phyloP scores from a whole-genome alignment of 2,888 invertebrate species.

The Phlogophora meticulosa region DNA sequence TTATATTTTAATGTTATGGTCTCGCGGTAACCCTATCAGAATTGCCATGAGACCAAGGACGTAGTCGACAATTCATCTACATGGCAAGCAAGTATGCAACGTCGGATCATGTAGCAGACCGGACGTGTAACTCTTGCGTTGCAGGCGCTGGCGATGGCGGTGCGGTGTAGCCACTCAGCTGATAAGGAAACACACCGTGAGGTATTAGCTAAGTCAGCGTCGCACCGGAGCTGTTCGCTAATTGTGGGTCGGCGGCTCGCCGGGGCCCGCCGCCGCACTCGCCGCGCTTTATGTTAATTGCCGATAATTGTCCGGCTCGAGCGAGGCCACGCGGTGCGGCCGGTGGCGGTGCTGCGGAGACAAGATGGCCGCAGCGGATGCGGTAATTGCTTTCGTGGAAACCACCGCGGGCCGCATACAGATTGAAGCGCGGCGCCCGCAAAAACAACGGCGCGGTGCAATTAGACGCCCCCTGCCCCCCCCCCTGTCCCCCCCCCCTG shows the following conservation, averaged over 20 bases:
- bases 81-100: no score
- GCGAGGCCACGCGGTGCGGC: slow-evolving; percentile 35
- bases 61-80: no score
- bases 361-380: slow-evolving; percentile 89
- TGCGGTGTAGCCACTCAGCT: neutral
- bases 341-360: slow-evolving; percentile 53
- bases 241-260: no score
- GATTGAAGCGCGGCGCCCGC: slow-evolving; percentile 79
- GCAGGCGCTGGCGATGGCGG: slow-evolving; percentile 1
- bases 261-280: no score
- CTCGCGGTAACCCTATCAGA: neutral
- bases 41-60: slow-evolving; percentile 2
- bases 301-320: slow-evolving; percentile 78
- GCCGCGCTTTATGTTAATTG: slow-evolving; percentile 79
- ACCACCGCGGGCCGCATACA: slow-evolving; percentile 79
- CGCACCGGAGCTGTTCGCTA: no score
- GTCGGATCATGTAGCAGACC: slow-evolving; percentile 4
- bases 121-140: slow-evolving; percentile 15
- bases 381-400: slow-evolving; percentile 89
- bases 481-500: slow-evolving; percentile 36
- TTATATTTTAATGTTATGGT: neutral
- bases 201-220: slow-evolving; percentile 46
- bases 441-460: slow-evolving; percentile 78
- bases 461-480: slow-evolving; percentile 72
- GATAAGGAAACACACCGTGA: slow-evolving; percentile 46